Base-by-base conservation (phyloP, 2,888 invertebrate species). In the Drosophila yooni region DNA sequence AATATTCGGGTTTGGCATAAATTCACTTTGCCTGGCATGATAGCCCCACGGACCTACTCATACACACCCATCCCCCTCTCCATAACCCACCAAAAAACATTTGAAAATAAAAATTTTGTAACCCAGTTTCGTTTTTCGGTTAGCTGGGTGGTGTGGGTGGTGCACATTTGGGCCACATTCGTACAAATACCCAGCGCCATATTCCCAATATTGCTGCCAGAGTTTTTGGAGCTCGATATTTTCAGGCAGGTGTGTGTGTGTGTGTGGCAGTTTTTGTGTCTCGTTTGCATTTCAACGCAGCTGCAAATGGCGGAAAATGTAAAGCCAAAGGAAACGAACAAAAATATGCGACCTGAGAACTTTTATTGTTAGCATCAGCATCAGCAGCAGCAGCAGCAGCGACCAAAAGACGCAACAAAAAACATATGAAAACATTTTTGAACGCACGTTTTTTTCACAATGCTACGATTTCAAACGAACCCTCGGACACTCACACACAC, bases 1-100 rank as follows among this genome's bases (percentile, higher is more conserved):
- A 84, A 89, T 82, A 89, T 87, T 89, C 85, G 80, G 82, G 73
- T 67, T 79, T 89, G 89, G 84, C 84, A 85, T 87, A 85, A 89
- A 85, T 87, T 89, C 81, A 73, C 78, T 88, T 83, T 83, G 72
- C 46, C 58, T 56, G 33, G 58, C 71, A 65, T 62, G 66, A 70
- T 65, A 76, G 53, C 54, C 34, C 56, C 27, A 7, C 33, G 11
- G 11, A 54, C 59, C 11, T 3, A 13, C 15, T 27, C 18, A 25
- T 27, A n/a, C 18, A 27, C 29, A 56, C 2, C 18, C n/a, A 7
- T 3, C 8, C 25, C 7, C 48, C 8, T 2, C 65, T 5, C 1
- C 40, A 2, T n/a, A 43, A 48, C 54, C 61, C 48, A 66, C 58
- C 68, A 70, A 79, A 72, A 70, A 76, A 72, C 63, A 82, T 83